phyloP scores from a whole-genome alignment of 2,113 vertebrate species.

The Phrynosoma blainvillii region DNA sequence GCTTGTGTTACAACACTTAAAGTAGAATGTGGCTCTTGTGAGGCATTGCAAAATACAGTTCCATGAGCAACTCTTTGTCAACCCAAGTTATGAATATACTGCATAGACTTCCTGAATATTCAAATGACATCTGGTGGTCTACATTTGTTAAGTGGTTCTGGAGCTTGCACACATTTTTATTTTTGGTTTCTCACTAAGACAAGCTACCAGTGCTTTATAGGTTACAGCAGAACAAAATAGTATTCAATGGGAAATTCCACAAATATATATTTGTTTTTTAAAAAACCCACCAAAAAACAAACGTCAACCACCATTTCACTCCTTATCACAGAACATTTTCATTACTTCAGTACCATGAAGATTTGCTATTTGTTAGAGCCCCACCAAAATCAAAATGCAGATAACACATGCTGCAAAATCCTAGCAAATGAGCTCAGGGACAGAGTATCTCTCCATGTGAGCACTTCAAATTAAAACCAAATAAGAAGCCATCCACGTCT shows the following conservation, averaged over 20 bases:
- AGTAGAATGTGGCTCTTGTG: not conserved
- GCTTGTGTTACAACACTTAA: not conserved
- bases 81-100: not conserved
- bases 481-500: constrained; percentile 26
- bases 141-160: not conserved
- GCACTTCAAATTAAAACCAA: constrained; percentile 33
- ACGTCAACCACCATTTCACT: not conserved
- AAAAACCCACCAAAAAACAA: too few relatives aligned
- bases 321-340: not conserved
- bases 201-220: not conserved
- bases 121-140: not conserved
- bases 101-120: not conserved
- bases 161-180: not conserved
- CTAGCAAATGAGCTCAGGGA: constrained; percentile 25
- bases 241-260: not conserved
- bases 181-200: not conserved
- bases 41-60: not conserved
- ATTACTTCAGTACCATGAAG: not conserved
- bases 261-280: not conserved
- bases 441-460: constrained; percentile 19
- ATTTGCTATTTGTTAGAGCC: not conserved
- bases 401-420: constrained; percentile 5
- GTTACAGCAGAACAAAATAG: not conserved
- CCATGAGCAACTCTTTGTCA: not conserved
- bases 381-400: not conserved